Conservation (phyloP, 2,113 vertebrate genomes). For the Scartelaos histophorus region DNA sequence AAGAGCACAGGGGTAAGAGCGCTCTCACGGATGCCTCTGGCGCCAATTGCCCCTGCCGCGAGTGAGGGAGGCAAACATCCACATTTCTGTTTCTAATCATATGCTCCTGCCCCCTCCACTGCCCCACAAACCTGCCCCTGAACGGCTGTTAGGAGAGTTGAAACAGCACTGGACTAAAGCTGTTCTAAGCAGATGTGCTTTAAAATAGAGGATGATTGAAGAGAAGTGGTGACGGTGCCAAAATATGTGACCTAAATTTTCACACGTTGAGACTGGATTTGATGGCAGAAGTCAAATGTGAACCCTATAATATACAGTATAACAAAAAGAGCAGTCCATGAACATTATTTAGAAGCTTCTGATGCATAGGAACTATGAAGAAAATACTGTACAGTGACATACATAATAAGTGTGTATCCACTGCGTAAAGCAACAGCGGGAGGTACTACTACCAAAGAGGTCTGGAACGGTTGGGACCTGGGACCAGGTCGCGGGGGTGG, state of each 20-base stretch:
- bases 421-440: too few species aligned
- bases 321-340: too few species aligned
- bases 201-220: constrained; percentile 21
- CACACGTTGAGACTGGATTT: constrained; percentile 7
- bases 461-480: too few species aligned
- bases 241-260: constrained; percentile 15
- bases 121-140: constrained; percentile 2
- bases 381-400: background rate
- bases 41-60: constrained; percentile 1
- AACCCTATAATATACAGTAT: background rate
- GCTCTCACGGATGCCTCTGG: constrained; percentile 2
- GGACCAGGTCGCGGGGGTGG: too few species aligned
- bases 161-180: constrained; percentile 6
- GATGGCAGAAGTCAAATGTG: background rate
- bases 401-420: too few species aligned
- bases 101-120: constrained; percentile 2
- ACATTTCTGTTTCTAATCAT: constrained; percentile 54
- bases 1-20: constrained; percentile 15
- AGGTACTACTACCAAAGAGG: too few species aligned
- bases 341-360: too few species aligned
- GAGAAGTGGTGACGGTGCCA: constrained; percentile 24
- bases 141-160: constrained; percentile 14
- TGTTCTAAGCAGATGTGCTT: constrained; percentile 22
- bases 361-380: background rate
- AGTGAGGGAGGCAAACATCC: constrained; percentile 26